Evolutionary conservation across 2,888 invertebrate species (phyloP), one percentile per base, ranked within the genome.

Genomic region (Neoaliturus tenellus): DNA sequence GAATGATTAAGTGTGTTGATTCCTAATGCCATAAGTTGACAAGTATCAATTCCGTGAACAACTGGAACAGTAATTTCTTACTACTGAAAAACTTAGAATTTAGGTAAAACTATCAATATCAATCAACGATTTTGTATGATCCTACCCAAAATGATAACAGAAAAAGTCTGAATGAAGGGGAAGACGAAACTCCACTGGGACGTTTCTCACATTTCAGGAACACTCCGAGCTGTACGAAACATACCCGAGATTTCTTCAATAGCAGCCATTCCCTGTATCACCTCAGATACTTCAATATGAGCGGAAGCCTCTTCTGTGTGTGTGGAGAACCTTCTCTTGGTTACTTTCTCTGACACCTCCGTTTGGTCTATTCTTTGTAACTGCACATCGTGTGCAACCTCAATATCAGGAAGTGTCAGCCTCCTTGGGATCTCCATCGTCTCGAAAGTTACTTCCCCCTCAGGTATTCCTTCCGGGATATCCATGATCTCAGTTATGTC

Each of bases 281-380:
- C 12, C 35, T 78, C 78, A 4, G 78, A 31, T 31, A 78, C 78
- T 78, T 78, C n/a, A 12, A 78, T 78, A 25, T 55, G 55, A 78
- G 78, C 55, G 8, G 78, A 78, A 6, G 78, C 35, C 31, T 78
- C 78, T 48, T 78, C 78, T 5, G 78, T 78, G 33, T 78, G 78
- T 17, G 78, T 51, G 23, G 78, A 78, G 10, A 78, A 51, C 28
- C 51, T 28, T 20, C 78, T 78, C n/a, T 48, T 78, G 17, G 48
- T 78, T 28, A 78, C 55, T 33, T 23, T 78, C 55, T 78, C 51
- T 10, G 78, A 51, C 2, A 78, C 55, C 35, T 78, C 78, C 17
- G 35, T 17, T 25, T 78, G 78, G 20, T 78, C 55, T 1, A 33
- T 12, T 20, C 33, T 51, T 23, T 78, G 44, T 35, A 78, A 48